phyloP scores from a whole-genome alignment of 1,140 invertebrate genomes.

The Leptinotarsa defecta region DNA sequence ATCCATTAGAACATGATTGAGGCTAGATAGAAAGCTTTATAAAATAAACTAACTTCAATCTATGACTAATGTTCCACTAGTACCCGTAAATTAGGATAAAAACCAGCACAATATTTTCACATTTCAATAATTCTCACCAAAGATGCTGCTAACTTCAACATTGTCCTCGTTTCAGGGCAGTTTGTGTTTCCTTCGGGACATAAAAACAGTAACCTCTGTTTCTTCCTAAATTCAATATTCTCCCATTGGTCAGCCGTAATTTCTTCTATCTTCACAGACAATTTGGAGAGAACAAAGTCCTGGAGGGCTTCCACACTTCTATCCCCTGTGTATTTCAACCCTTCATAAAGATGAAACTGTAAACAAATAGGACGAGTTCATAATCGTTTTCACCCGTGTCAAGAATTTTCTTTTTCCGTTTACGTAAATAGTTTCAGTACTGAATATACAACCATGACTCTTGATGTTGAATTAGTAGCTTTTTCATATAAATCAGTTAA shows the following conservation, averaged over 20 bases:
- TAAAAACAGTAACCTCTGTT: slow-evolving; percentile 58
- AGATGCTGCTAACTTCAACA: slow-evolving; percentile 66
- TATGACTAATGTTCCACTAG: too few relatives aligned
- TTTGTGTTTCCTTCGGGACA: slow-evolving; percentile 57
- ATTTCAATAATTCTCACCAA: slow-evolving; percentile 60
- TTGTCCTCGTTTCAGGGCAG: slow-evolving; percentile 62
- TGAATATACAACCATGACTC: too few relatives aligned
- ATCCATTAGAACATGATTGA: too few relatives aligned
- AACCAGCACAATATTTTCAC: neutral
- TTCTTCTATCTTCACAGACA: slow-evolving; percentile 49
- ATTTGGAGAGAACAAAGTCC: slow-evolving; percentile 57
- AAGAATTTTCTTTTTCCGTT: too few relatives aligned
- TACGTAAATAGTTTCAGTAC: too few relatives aligned
- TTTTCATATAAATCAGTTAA: too few relatives aligned
- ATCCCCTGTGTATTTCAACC: slow-evolving; percentile 56
- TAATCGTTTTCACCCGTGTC: too few relatives aligned
- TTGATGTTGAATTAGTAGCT: too few relatives aligned
- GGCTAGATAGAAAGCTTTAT: too few relatives aligned
- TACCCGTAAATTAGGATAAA: neutral
- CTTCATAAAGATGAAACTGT: slow-evolving; percentile 53
- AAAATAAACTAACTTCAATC: too few relatives aligned
- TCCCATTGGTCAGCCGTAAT: slow-evolving; percentile 52
- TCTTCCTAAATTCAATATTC: slow-evolving; percentile 39
- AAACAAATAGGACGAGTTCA: neutral
- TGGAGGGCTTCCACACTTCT: slow-evolving; percentile 57